Evolutionary conservation across 2,797 vertebrate species (phyloP), one percentile per base, ranked within the genome.

Genomic region (Fratercula arctica): DNA sequence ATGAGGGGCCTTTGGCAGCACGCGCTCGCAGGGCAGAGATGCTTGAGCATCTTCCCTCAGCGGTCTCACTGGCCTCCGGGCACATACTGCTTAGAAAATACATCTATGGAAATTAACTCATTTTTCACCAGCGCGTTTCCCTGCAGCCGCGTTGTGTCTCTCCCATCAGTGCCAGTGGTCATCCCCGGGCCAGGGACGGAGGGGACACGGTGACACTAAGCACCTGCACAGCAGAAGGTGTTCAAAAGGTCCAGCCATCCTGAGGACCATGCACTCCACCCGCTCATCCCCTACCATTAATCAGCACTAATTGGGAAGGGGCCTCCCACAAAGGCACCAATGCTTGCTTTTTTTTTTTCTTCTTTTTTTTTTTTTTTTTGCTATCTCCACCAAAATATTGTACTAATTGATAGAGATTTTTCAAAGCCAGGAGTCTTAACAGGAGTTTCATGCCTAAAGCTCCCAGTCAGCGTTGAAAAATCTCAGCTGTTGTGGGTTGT

Each of bases 191-290:
- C 21, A 31, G 74, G 64, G 75, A 39, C 46, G 74, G 46, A 72
- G 81, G 82, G 73, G 66, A 16, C 85, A 28, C 29, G 28, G 23
- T 46, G 64, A 48, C 67, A 48, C 45, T 2, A 4, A 57, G 59
- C 59, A 56, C 85, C 72, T 20, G 26, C 57, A 50, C 41, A 73
- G n/a, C 29, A 41, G 54, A 61, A 83, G 37, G 48, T 66, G 85
- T 70, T 72, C 26, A 12, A 10, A 50, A 37, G 48, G 20, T 68
- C 85, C 60, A 9, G 83, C 68, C 60, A 3, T 16, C 39, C 59
- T 24, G 29, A 35, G 68, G 39, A 7, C 29, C 35, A 33, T 2
- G 6, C 6, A 9, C 16, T 12, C 10, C n/a, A 14, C 1, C 0
- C 10, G 1, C 61, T 63, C 18, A 11, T 43, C 43, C 46, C 54